These are phyloP conservation scores for Eulithis testata DNA, from an alignment of 2,888 invertebrate genomes.

Conservation along the genomic window DNA sequence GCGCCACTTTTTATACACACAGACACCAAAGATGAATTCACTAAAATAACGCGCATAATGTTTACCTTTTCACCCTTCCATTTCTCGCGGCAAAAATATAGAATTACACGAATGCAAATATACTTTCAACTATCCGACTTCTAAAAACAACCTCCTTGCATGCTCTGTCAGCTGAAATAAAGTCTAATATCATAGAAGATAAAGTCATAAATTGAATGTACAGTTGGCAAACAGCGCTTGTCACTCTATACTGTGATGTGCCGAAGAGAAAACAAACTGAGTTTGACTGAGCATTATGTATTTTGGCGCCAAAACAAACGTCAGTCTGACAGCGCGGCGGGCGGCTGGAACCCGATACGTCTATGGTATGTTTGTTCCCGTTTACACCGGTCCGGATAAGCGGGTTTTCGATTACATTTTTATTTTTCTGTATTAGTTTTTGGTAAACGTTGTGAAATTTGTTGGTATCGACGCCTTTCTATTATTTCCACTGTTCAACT, in stretches of 20 bases:
- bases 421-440: constrained; percentile 47
- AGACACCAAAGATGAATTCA: constrained; percentile 77
- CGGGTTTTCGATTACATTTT: constrained; percentile 75
- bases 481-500: constrained; percentile 3
- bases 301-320: constrained; percentile 85
- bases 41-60: constrained; percentile 78
- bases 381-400: constrained; percentile 77
- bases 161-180: constrained; percentile 45
- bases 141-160: constrained; percentile 22
- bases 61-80: constrained; percentile 83
- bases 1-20: constrained; percentile 79
- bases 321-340: constrained; percentile 83
- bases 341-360: constrained; percentile 80
- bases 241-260: constrained; percentile 71
- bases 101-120: constrained; percentile 74
- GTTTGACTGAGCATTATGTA: constrained; percentile 82
- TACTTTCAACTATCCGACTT: constrained; percentile 39
- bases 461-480: constrained; percentile 19
- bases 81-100: constrained; percentile 80
- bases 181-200: constrained; percentile 50
- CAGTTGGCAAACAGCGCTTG: constrained; percentile 56
- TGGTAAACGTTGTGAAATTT: constrained; percentile 33
- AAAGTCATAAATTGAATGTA: constrained; percentile 29
- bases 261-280: constrained; percentile 81
- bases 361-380: constrained; percentile 78